phyloP scores from a whole-genome alignment of 2,113 vertebrate species.

The Phyllostomus hastatus region DNA sequence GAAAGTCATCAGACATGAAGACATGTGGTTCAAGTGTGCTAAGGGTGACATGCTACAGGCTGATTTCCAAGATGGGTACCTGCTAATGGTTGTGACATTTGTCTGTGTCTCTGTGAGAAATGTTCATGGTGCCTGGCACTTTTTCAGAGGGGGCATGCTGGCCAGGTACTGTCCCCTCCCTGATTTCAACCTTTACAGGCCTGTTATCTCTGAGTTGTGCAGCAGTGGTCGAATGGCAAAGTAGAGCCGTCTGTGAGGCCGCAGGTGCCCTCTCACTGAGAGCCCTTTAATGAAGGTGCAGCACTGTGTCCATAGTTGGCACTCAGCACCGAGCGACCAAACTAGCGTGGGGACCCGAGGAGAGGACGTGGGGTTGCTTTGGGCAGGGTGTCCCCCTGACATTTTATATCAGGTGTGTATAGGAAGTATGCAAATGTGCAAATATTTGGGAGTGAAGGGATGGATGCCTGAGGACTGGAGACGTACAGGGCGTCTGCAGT shows the following conservation, averaged over 20 bases:
- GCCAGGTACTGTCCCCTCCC: neutral
- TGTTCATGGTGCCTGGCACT: neutral
- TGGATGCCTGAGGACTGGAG: neutral
- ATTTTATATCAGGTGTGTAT: neutral
- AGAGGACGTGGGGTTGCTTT: neutral
- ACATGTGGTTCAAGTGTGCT: neutral
- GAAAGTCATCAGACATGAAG: neutral
- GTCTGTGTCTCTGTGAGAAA: neutral
- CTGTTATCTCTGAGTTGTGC: neutral
- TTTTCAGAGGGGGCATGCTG: neutral
- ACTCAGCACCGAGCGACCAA: neutral
- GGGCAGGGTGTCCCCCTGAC: neutral
- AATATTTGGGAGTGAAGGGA: too few relatives aligned
- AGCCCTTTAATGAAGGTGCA: neutral
- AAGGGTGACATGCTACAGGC: neutral
- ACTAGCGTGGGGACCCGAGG: neutral
- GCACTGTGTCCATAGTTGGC: neutral
- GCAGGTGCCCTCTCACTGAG: neutral
- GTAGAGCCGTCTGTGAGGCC: neutral
- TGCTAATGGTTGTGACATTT: neutral
- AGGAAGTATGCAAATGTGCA: neutral
- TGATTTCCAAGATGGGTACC: slow-evolving; percentile 51
- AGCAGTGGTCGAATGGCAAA: neutral
- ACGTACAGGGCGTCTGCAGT: neutral
- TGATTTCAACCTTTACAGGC: neutral